These are phyloP conservation scores for Eledone cirrhosa DNA, from an alignment of 2,888 invertebrate species.

Conservation along the genomic window DNA sequence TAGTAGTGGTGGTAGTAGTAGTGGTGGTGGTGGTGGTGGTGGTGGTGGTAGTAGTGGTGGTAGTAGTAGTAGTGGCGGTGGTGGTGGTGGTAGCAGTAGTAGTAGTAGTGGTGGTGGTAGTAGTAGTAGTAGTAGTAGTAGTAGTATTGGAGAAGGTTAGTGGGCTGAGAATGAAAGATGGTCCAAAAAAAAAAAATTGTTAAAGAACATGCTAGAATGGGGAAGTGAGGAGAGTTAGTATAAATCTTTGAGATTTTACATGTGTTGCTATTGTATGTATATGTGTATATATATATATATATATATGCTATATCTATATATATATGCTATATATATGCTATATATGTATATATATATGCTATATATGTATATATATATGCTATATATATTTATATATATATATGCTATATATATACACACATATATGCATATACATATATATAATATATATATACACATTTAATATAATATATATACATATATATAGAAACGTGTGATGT, in stretches of 20 bases:
- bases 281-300: neutral
- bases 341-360: neutral
- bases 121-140: too few species aligned
- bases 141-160: neutral
- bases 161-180: too few species aligned
- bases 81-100: too few species aligned
- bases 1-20: too few species aligned
- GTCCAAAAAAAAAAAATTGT: neutral
- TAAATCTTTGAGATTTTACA: too few species aligned
- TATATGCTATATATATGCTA: neutral
- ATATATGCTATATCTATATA: neutral
- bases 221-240: neutral
- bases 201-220: neutral
- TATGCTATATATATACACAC: neutral
- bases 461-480: neutral
- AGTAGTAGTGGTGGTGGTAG: too few species aligned
- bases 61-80: too few species aligned
- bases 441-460: neutral
- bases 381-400: neutral
- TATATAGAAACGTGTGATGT: neutral
- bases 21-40: too few species aligned
- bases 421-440: neutral
- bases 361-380: neutral
- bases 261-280: too few species aligned
- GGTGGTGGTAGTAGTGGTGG: too few species aligned